A percentile compares a stretch with the other conserved stretches of the same genome.
These are phyloP conservation scores for Alosa sapidissima DNA, from an alignment of 2,797 vertebrate species.

Conservation along the genomic window DNA sequence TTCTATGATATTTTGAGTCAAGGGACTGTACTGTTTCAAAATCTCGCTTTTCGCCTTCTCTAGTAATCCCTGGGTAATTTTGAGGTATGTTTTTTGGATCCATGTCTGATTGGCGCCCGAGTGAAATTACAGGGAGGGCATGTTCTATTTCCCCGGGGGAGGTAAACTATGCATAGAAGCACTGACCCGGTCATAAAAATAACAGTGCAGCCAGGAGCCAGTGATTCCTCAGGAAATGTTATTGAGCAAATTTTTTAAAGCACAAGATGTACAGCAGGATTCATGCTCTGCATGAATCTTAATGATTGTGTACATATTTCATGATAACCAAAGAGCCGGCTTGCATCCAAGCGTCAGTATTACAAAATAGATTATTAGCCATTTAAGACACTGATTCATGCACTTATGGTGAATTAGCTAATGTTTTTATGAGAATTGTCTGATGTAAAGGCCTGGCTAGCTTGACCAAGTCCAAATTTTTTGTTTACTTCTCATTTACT, in stretches of 20 bases:
- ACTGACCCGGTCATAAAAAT: background rate
- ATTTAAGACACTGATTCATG: background rate
- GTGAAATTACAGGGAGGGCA: background rate
- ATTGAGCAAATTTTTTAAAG: background rate
- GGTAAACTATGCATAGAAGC: background rate
- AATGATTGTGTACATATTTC: background rate
- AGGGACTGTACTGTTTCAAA: background rate
- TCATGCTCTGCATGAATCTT: background rate
- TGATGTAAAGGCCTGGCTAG: background rate
- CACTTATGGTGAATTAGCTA: background rate
- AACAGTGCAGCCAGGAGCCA: background rate
- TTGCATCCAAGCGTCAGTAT: background rate
- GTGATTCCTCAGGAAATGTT: background rate
- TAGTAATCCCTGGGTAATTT: slow-evolving; percentile 5
- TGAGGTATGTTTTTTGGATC: background rate
- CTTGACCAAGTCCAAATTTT: too few relatives aligned
- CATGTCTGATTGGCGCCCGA: background rate
- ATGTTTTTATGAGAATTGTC: background rate
- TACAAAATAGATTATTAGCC: background rate
- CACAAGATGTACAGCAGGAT: background rate
- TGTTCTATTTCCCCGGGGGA: background rate
- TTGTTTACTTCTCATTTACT: too few relatives aligned
- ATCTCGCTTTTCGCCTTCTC: background rate
- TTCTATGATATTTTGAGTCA: background rate
- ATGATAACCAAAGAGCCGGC: too few relatives aligned